Conservation (phyloP, 2,797 vertebrate genomes). For the Myotis pilosus region DNA sequence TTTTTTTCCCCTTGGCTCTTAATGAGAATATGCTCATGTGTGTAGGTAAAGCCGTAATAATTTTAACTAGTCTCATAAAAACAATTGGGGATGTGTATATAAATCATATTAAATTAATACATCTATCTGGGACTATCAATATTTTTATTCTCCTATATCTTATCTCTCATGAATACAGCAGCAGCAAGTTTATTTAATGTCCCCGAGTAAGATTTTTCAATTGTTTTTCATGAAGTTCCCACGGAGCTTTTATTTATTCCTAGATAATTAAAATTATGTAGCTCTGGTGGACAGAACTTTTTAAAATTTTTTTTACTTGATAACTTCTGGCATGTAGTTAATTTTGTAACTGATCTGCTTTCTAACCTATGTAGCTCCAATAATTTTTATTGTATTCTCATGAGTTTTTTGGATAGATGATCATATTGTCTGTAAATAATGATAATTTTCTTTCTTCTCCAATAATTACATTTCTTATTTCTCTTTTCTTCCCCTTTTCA, state of each 20-base stretch:
- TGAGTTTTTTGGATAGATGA: not conserved
- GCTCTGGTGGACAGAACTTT: not conserved
- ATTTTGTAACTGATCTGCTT: not conserved
- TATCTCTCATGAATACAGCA: not conserved
- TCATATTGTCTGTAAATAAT: not conserved
- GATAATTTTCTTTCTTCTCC: not conserved
- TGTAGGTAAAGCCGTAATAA: conserved; percentile 10
- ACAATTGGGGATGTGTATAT: conserved; percentile 4
- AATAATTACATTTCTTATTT: not conserved
- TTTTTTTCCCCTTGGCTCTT: not conserved
- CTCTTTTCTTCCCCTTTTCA: not conserved
- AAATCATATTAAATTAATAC: conserved; percentile 42
- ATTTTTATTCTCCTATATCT: not conserved
- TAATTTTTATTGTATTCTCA: not conserved
- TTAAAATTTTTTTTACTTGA: not conserved
- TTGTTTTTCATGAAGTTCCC: not conserved
- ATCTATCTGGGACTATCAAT: not conserved
- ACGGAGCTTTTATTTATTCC: not conserved
- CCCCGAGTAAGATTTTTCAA: not conserved
- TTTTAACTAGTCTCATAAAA: conserved; percentile 33
- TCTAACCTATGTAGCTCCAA: conserved; percentile 33
- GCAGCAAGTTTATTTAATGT: not conserved
- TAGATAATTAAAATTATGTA: not conserved
- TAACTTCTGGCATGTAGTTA: not conserved
- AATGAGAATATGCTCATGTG: not conserved